Evolutionary conservation across 2,888 invertebrate genomes (phyloP).

Genomic region (Helleia helle): DNA sequence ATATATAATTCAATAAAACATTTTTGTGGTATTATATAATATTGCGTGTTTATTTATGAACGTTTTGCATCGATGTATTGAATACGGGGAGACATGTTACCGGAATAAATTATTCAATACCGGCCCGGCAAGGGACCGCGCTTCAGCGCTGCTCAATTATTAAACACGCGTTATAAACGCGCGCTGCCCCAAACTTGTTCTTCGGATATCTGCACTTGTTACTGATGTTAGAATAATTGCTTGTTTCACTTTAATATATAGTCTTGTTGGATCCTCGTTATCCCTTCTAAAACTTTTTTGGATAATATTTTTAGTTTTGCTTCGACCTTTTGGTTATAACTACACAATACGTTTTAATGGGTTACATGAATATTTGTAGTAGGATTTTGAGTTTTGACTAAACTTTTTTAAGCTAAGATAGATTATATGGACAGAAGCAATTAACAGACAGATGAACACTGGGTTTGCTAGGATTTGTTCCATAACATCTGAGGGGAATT

Average conservation of each 20-base stretch:
- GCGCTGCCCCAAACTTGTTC: constrained; percentile 53
- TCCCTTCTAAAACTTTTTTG: too few relatives aligned
- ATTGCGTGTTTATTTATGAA: constrained; percentile 13
- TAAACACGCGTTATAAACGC: constrained; percentile 66
- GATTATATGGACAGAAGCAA: too few relatives aligned
- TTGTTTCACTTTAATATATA: constrained; percentile 10
- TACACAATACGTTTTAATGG: too few relatives aligned
- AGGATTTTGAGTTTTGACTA: too few relatives aligned
- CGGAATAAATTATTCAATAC: constrained; percentile 65
- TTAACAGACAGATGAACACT: too few relatives aligned
- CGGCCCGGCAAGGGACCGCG: constrained; percentile 47
- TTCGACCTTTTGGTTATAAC: too few relatives aligned
- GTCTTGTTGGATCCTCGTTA: neutral
- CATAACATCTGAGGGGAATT: too few relatives aligned
- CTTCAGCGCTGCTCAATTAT: constrained; percentile 58
- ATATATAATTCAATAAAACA: neutral
- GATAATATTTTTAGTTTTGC: too few relatives aligned
- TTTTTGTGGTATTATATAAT: constrained; percentile 1
- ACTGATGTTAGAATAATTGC: constrained; percentile 45
- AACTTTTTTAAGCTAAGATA: too few relatives aligned
- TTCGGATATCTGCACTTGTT: constrained; percentile 39
- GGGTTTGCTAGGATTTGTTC: too few relatives aligned
- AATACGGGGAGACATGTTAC: constrained; percentile 55
- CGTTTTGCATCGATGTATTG: constrained; percentile 32
- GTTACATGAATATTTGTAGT: too few relatives aligned